A percentile compares a stretch with the other conserved stretches of the same genome.
Evolutionary conservation across 64 coral and sea anemone genomes (phyloP).

Genomic region (Stylophora pistillata): DNA sequence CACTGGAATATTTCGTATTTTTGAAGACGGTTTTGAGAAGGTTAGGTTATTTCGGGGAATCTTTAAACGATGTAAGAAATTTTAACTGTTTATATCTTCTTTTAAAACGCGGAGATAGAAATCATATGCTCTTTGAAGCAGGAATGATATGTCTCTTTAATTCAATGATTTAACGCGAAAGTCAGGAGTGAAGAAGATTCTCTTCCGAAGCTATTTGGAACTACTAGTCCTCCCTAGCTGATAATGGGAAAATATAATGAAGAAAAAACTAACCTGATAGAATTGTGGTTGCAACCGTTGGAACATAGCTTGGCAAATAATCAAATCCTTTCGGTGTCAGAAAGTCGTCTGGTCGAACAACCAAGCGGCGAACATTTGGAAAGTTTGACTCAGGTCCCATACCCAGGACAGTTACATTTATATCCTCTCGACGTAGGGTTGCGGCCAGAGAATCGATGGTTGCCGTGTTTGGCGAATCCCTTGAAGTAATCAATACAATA

Average conservation of each 20-base stretch:
- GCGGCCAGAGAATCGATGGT: background rate
- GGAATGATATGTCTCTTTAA: background rate
- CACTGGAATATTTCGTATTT: too few species aligned
- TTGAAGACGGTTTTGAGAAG: too few species aligned
- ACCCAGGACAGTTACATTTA: background rate
- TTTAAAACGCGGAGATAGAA: too few species aligned
- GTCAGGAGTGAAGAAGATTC: too few species aligned
- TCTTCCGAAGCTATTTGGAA: too few species aligned
- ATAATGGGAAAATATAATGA: background rate
- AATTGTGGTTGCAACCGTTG: constrained; percentile 38
- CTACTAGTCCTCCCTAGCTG: too few species aligned
- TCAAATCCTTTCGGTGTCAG: constrained; percentile 15
- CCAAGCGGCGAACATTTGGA: constrained; percentile 22
- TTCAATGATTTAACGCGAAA: background rate
- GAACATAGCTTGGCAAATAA: constrained; percentile 12
- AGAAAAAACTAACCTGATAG: background rate
- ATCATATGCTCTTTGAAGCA: background rate
- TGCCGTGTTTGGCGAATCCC: background rate
- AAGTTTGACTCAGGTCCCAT: background rate
- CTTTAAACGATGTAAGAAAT: too few species aligned
- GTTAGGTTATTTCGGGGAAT: too few species aligned
- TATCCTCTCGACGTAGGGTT: background rate
- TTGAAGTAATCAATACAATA: constrained; percentile 5
- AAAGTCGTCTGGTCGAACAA: constrained; percentile 20
- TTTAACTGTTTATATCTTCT: too few species aligned